A percentile compares a stretch with the other conserved stretches of the same genome.
Conservation (phyloP, 2,113 vertebrate genomes). For the Gyps fulvus region DNA sequence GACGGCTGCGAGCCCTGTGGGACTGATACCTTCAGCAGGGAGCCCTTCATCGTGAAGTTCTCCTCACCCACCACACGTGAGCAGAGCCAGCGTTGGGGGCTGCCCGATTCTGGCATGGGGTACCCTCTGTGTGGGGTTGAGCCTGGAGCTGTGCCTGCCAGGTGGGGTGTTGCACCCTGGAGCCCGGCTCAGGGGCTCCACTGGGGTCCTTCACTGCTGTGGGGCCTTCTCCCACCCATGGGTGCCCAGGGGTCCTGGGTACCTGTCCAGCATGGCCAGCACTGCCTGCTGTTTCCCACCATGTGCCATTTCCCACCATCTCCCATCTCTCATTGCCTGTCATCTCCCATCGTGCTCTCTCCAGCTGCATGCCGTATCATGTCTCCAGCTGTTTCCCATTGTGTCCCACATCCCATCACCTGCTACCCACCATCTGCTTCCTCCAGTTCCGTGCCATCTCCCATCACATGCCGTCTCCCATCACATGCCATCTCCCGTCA, state of each 20-base stretch:
- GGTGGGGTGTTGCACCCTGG: fast-evolving
- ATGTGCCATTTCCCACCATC: background rate
- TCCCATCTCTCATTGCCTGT: background rate
- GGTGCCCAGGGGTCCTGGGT: background rate
- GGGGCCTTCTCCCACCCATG: background rate
- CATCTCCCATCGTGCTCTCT: background rate
- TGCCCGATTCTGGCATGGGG: fast-evolving
- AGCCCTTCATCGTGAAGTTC: constrained; percentile 90
- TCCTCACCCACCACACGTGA: constrained; percentile 70
- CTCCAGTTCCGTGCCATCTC: background rate
- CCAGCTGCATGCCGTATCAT: background rate
- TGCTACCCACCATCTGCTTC: background rate
- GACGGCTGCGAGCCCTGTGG: constrained; percentile 78
- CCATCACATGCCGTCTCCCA: background rate
- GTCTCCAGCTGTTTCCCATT: background rate
- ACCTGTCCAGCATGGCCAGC: background rate
- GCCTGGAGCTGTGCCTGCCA: background rate
- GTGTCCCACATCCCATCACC: background rate
- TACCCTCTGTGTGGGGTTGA: fast-evolving
- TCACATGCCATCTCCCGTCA: background rate
- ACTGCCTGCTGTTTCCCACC: background rate
- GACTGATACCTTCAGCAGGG: constrained; percentile 81
- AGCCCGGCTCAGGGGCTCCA: background rate
- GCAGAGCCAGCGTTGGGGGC: fast-evolving
- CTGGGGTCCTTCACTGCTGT: background rate